Evolutionary conservation across 2,113 vertebrate species (phyloP).

Genomic region (Recurvirostra avosetta): DNA sequence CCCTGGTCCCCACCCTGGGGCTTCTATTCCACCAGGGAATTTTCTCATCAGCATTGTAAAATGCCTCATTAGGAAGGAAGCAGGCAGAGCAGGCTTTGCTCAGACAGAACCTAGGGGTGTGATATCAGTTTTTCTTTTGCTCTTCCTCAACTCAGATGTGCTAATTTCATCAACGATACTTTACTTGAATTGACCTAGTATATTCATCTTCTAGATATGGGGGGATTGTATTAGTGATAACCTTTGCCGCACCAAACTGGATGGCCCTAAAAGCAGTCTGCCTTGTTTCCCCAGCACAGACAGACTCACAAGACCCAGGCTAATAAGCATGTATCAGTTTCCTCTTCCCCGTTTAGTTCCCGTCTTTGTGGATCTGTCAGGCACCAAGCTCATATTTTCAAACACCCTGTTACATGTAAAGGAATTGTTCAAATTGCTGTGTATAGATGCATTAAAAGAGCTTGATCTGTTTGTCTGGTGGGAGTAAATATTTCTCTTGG

Average conservation of each 20-base stretch:
- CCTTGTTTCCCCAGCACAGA: neutral
- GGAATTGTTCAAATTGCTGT: neutral
- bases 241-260: neutral
- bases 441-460: neutral
- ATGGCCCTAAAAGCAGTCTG: neutral
- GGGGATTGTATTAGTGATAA: neutral
- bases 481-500: neutral
- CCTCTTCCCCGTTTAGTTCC: neutral
- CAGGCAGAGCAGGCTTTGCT: neutral
- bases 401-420: neutral
- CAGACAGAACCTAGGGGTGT: neutral
- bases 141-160: neutral
- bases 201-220: neutral
- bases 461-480: neutral
- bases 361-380: neutral
- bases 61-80: constrained; percentile 7
- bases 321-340: neutral
- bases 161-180: neutral
- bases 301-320: neutral
- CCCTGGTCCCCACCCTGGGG: neutral
- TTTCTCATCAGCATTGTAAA: constrained; percentile 29
- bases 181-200: neutral
- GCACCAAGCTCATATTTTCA: neutral
- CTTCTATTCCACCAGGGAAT: neutral
- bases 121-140: neutral